Conservation (phyloP, 2,888 invertebrate species). For the Ditylenchus weischeri region DNA sequence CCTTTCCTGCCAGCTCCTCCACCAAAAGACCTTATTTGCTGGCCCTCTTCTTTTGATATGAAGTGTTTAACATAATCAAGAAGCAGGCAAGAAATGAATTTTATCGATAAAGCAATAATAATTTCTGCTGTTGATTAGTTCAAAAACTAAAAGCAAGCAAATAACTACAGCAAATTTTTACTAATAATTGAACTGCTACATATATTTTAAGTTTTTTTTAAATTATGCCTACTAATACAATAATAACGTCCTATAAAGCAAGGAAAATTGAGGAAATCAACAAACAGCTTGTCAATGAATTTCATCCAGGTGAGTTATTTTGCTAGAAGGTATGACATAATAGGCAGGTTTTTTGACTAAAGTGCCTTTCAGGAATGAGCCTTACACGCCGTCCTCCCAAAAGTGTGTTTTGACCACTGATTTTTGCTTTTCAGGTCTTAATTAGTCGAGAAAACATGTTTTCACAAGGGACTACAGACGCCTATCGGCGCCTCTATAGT, state of each 20-base stretch:
- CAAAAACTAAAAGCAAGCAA: neutral
- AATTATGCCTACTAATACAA: neutral
- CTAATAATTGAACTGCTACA: neutral
- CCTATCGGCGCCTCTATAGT: no score
- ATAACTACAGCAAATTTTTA: neutral
- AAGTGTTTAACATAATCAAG: no score
- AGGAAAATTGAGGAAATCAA: conserved; percentile 14
- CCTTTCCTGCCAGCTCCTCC: neutral
- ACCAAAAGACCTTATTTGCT: neutral
- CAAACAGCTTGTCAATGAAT: conserved; percentile 19
- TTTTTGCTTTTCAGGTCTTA: no score
- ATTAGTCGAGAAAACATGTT: no score
- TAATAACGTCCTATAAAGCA: conserved; percentile 13
- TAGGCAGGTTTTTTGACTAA: no score
- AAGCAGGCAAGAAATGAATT: neutral
- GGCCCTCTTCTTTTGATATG: no score
- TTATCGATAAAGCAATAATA: conserved; percentile 8
- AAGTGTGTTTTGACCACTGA: no score
- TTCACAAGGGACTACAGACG: no score
- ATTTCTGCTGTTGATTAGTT: conserved; percentile 5
- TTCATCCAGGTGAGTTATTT: conserved; percentile 21
- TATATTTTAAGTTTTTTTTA: conserved; percentile 1
- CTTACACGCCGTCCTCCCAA: no score
- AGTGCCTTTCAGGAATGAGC: no score
- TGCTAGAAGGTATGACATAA: no score